Evolutionary conservation across 2,113 vertebrate genomes (phyloP).

Genomic region (Solea solea): DNA sequence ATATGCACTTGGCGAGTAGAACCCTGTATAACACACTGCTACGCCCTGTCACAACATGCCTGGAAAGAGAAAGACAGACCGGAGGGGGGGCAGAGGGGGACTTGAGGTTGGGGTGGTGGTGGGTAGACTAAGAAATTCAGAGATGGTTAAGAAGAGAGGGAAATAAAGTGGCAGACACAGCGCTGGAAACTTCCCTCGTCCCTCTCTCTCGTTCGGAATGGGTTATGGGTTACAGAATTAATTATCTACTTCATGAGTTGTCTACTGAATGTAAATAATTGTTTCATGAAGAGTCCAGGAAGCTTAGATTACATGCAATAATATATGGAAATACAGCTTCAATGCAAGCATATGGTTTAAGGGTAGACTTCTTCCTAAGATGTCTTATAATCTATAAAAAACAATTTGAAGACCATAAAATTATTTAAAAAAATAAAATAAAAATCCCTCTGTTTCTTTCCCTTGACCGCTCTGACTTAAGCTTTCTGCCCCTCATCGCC

Average conservation of each 20-base stretch:
- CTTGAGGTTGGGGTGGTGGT: not conserved
- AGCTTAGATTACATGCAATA: no score
- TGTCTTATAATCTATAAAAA: no score
- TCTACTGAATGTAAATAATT: no score
- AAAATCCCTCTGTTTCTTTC: slow-evolving; percentile 13
- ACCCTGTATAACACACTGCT: slow-evolving; percentile 81
- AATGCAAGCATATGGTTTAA: no score
- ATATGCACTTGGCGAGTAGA: slow-evolving; percentile 83
- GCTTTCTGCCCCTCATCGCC: not conserved
- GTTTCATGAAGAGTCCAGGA: no score
- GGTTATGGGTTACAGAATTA: no score
- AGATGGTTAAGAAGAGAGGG: slow-evolving; percentile 53
- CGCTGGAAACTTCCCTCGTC: not conserved
- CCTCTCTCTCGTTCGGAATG: slow-evolving; percentile 4
- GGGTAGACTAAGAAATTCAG: slow-evolving; percentile 40
- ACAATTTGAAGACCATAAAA: no score
- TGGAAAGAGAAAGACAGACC: slow-evolving; percentile 51
- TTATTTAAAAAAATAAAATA: no score
- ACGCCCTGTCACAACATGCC: slow-evolving; percentile 84
- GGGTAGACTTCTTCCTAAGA: no score
- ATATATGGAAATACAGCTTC: no score
- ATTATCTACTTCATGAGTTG: no score
- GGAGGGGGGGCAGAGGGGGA: slow-evolving; percentile 34
- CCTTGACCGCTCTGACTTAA: slow-evolving; percentile 6
- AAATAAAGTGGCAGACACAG: slow-evolving; percentile 26